These are phyloP conservation scores for Plectropomus leopardus DNA, from an alignment of 2,113 vertebrate species.

Conservation along the genomic window DNA sequence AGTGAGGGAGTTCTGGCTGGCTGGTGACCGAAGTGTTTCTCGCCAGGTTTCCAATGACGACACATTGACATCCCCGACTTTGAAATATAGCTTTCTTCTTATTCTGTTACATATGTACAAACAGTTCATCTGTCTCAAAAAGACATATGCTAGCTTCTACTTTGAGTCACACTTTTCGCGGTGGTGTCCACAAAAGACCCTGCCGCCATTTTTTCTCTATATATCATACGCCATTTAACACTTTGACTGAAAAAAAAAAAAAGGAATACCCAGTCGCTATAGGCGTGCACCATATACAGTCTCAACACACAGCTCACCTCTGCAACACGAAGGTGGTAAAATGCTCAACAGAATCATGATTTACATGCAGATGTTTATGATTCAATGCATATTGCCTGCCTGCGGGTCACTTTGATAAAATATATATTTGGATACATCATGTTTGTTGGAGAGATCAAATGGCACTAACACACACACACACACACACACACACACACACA, in stretches of 20 bases:
- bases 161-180: conserved; percentile 88
- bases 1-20: conserved; percentile 51
- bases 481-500: too few relatives aligned
- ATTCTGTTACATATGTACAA: conserved; percentile 79
- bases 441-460: conserved; percentile 59
- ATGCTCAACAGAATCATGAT: conserved; percentile 72
- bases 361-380: conserved; percentile 85
- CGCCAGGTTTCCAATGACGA: conserved; percentile 44
- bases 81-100: conserved; percentile 65
- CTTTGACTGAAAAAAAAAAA: conserved; percentile 83
- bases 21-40: conserved; percentile 48
- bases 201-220: conserved; percentile 75
- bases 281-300: conserved; percentile 82
- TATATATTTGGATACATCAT: conserved; percentile 66
- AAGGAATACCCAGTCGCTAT: conserved; percentile 86
- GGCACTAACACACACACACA: conserved; percentile 50
- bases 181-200: conserved; percentile 91
- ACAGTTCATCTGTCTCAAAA: conserved; percentile 85
- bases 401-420: conserved; percentile 69
- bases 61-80: conserved; percentile 57
- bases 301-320: conserved; percentile 75
- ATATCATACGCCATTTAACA: conserved; percentile 90
- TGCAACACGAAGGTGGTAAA: conserved; percentile 74
- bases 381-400: conserved; percentile 59
- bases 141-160: conserved; percentile 88